Percentiles rank a stretch among this genome's conserved stretches.
These are phyloP conservation scores for Rhinolophus sinicus DNA, from an alignment of 2,113 vertebrate genomes.

Conservation along the genomic window DNA sequence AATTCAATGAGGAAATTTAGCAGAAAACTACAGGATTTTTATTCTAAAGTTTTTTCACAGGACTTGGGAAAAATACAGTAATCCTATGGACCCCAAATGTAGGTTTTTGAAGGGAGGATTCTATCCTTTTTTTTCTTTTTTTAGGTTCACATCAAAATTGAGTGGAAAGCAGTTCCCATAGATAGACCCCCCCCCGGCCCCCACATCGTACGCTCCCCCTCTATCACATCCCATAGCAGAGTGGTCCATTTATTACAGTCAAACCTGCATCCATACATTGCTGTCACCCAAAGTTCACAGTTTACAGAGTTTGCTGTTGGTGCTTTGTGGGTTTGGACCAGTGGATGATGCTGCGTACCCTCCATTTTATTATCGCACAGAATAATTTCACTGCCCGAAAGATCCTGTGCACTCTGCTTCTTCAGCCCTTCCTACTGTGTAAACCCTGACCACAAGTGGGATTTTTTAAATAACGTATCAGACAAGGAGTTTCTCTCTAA, in stretches of 20 bases:
- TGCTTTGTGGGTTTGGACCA: background rate
- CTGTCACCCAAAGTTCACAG: background rate
- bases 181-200: no score
- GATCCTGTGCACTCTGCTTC: background rate
- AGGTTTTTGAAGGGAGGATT: background rate
- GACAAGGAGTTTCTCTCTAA: background rate
- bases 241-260: fast-evolving
- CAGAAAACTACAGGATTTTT: background rate
- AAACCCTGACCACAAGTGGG: background rate
- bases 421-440: background rate
- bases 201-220: fast-evolving
- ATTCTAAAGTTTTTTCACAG: background rate
- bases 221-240: fast-evolving
- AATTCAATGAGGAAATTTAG: background rate
- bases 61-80: background rate
- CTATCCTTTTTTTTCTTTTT: background rate
- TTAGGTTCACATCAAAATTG: background rate
- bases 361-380: background rate
- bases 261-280: fast-evolving
- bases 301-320: background rate
- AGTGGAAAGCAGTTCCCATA: background rate
- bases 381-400: background rate
- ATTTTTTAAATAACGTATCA: background rate
- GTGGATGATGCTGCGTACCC: background rate
- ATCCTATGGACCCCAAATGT: background rate